phyloP scores from a whole-genome alignment of 2,113 vertebrate species.

The Cottus gobio region DNA sequence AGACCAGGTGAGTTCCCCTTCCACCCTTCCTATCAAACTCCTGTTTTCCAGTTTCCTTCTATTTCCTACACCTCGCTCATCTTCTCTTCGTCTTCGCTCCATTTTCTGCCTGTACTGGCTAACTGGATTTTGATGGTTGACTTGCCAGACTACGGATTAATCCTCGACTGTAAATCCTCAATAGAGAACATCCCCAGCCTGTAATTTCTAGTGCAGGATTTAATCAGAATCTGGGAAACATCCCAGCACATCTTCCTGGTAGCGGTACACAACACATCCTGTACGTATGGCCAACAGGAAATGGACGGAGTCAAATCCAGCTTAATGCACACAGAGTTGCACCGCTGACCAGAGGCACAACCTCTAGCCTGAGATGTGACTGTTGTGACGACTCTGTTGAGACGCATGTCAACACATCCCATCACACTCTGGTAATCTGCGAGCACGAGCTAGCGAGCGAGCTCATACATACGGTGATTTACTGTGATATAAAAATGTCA shows the following conservation, averaged over 20 bases:
- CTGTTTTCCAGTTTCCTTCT: not conserved
- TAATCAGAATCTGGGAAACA: slow-evolving; percentile 71
- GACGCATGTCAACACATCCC: slow-evolving; percentile 47
- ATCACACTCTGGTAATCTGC: slow-evolving; percentile 56
- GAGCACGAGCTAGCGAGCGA: slow-evolving; percentile 20
- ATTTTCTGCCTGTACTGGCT: slow-evolving; percentile 35
- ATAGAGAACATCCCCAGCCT: slow-evolving; percentile 59
- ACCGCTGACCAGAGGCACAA: slow-evolving; percentile 25
- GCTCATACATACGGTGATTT: slow-evolving; percentile 59
- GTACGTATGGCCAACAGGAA: slow-evolving; percentile 36
- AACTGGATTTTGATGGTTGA: slow-evolving; percentile 55
- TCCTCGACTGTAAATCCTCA: slow-evolving; percentile 65
- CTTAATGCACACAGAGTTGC: slow-evolving; percentile 30
- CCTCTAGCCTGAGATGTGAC: slow-evolving; percentile 14
- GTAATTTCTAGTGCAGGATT: slow-evolving; percentile 65
- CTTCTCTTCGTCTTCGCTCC: slow-evolving; percentile 20
- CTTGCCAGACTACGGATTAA: slow-evolving; percentile 70
- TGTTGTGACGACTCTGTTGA: slow-evolving; percentile 49
- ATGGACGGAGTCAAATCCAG: slow-evolving; percentile 31
- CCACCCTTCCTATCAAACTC: slow-evolving; percentile 21
- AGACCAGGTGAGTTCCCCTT: slow-evolving; percentile 84
- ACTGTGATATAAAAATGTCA: slow-evolving; percentile 69
- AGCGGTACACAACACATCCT: slow-evolving; percentile 36
- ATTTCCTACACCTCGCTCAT: not conserved
- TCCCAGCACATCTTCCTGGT: slow-evolving; percentile 54